phyloP scores from a whole-genome alignment of 2,797 vertebrate genomes.

The Enteromius unitaeniatus region DNA sequence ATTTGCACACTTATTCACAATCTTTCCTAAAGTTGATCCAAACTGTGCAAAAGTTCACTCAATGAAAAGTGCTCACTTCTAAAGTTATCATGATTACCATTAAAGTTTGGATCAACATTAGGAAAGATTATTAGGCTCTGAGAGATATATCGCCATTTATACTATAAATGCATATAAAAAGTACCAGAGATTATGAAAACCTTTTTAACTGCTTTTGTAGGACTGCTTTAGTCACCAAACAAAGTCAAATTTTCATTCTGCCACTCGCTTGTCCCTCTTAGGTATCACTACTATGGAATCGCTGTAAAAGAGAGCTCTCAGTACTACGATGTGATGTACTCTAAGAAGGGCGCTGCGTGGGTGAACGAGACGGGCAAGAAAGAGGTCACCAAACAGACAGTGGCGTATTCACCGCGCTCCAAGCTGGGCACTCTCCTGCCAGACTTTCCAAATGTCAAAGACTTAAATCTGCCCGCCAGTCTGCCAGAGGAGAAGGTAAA shows the following conservation, averaged over 20 bases:
- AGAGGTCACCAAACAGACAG: constrained; percentile 99
- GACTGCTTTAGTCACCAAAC: neutral
- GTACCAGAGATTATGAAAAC: neutral
- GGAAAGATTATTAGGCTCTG: neutral
- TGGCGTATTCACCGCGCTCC: constrained; percentile 99
- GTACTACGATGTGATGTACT: constrained; percentile 99
- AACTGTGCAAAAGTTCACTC: neutral
- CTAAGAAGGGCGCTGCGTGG: constrained; percentile 98
- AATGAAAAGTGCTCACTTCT: neutral
- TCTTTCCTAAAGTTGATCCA: neutral
- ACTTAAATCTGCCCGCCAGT: constrained; percentile 97
- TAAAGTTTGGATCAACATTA: too few relatives aligned
- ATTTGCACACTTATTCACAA: neutral
- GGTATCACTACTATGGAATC: constrained; percentile 99
- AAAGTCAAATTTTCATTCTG: neutral
- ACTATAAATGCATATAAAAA: neutral
- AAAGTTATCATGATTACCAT: neutral
- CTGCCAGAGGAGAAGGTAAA: constrained; percentile 99
- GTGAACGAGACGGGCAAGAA: constrained; percentile 99
- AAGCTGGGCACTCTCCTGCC: constrained; percentile 98
- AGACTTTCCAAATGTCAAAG: constrained; percentile 99
- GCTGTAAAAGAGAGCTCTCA: constrained; percentile 98
- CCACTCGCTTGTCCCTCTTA: constrained; percentile 63
- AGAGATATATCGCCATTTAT: neutral
- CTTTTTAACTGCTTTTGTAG: neutral